Evolutionary conservation across 2,888 invertebrate species (phyloP).

Genomic region (Ectemnius lituratus): DNA sequence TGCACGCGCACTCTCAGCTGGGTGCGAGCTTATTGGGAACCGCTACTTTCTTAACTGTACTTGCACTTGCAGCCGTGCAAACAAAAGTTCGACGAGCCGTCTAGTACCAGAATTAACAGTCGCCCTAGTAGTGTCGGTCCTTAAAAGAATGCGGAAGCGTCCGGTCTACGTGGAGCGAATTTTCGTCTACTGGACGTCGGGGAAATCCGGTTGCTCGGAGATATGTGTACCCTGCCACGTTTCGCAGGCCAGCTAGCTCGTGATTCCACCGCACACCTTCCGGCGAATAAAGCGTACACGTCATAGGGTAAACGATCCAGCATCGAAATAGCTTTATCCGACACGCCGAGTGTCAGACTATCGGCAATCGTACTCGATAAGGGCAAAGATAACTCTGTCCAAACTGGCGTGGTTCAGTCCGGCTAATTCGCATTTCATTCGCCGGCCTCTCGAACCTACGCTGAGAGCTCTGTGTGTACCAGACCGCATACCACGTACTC

Average conservation of each 20-base stretch:
- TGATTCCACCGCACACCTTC: slow-evolving; percentile 2
- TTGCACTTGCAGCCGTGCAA: neutral
- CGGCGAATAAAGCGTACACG: neutral
- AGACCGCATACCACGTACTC: too few species aligned
- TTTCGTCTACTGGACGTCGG: neutral
- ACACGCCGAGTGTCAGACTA: neutral
- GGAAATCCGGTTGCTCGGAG: neutral
- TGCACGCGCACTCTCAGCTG: neutral
- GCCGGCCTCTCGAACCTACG: too few species aligned
- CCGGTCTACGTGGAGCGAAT: neutral
- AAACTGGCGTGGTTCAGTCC: too few species aligned
- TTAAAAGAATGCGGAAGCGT: neutral
- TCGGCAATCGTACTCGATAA: slow-evolving; percentile 7
- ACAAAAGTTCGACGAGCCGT: neutral
- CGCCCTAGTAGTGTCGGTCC: neutral
- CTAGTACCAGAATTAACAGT: slow-evolving; percentile 1
- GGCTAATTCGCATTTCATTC: too few species aligned
- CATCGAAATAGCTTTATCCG: neutral
- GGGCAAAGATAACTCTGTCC: neutral
- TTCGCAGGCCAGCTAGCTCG: neutral
- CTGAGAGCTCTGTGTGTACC: too few species aligned
- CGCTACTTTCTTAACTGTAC: slow-evolving; percentile 10
- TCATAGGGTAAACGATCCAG: neutral
- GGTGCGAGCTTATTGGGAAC: neutral
- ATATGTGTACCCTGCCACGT: neutral